Base-by-base conservation (phyloP, 2,888 invertebrate species). In the Sarcophaga subvicina region DNA sequence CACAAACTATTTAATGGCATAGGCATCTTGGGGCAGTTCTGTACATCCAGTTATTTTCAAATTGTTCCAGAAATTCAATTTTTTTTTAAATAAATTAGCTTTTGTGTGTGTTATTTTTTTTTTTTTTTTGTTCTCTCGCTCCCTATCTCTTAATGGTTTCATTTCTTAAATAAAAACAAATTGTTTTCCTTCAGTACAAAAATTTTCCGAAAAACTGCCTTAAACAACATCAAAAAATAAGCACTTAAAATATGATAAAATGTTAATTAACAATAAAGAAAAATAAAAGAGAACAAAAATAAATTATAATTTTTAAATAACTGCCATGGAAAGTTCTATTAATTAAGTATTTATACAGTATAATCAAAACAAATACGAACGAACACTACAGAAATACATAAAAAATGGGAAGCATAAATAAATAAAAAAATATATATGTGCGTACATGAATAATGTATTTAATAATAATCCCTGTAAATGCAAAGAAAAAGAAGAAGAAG, bases 401-500 rank as follows among this genome's bases (percentile, higher is more conserved):
- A 49, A 20, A 22, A 22, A 37, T 20, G 8, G 8, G 22, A 20
- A n/a, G 67, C 47, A n/a, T 11, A 69, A 49, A 47, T 27, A 64
- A 17, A 6, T 37, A 37, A 37, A 37, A 6, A 14, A 54, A 70
- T 22, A 49, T 70, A 3, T 37, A 37, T 10, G 37, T 37, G 2
- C 37, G 10, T 70, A 70, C 59, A 71, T 71, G 59, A 71, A 71
- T 71, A 71, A 70, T 70, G 14, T 59, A 60, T 72, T 45, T 72
- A 62, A 60, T 62, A 72, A 72, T 72, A 71, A 70, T 27, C 60
- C 37, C n/a, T 45, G n/a, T 14, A 64, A 22, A 60, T 64, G 25
- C 37, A 37, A 37, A 37, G 8, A 2, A 60, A 37, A 72, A 72
- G 20, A 22, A 22, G 22, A 22, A 22, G 22, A 22, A 22, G 22